Conservation (phyloP, 2,888 invertebrate genomes). For the Agriopis marginaria region DNA sequence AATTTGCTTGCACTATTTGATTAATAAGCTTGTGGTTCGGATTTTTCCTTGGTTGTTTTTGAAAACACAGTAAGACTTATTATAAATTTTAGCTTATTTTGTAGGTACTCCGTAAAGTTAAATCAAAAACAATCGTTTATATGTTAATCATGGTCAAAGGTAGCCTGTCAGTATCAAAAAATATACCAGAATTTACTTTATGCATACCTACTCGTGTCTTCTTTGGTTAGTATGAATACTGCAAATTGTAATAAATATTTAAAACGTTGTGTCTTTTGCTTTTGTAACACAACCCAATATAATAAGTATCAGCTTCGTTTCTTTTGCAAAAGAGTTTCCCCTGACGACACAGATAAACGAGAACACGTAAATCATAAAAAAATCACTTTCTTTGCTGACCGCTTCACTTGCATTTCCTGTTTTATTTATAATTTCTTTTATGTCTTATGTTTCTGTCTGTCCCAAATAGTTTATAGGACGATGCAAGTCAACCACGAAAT, state of each 20-base stretch:
- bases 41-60: not conserved
- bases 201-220: not conserved
- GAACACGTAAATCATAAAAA: conserved; percentile 6
- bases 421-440: conserved; percentile 26
- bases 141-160: too few species aligned
- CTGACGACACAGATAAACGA: conserved; percentile 10
- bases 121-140: too few species aligned
- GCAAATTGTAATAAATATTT: too few species aligned
- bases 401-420: conserved; percentile 33
- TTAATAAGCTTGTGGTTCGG: not conserved
- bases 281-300: conserved; percentile 9
- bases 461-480: conserved; percentile 33
- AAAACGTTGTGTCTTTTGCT: not conserved
- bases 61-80: not conserved
- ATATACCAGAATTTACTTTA: too few species aligned
- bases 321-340: conserved; percentile 10
- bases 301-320: conserved; percentile 3
- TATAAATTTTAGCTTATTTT: not conserved
- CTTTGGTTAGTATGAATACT: not conserved
- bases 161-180: too few species aligned
- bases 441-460: conserved; percentile 21
- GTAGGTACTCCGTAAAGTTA: too few species aligned
- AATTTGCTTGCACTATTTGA: not conserved
- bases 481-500: conserved; percentile 37
- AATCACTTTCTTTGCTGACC: conserved; percentile 8